Evolutionary conservation across 2,113 vertebrate genomes (phyloP).

Genomic region (Clupea harengus): DNA sequence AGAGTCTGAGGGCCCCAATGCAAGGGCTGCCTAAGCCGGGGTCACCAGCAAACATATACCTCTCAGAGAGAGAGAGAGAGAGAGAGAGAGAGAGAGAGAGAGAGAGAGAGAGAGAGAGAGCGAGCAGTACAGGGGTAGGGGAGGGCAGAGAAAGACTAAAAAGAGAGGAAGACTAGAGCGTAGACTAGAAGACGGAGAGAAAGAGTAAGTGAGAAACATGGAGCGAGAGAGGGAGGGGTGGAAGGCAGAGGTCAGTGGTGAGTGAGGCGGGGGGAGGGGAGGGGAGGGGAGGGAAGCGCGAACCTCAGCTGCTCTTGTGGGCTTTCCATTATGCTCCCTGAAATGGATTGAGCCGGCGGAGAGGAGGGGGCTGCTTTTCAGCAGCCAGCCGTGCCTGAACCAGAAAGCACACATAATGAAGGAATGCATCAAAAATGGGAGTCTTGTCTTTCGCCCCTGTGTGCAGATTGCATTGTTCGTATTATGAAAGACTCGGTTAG

Average conservation of each 20-base stretch:
- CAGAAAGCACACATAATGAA: conserved; percentile 54
- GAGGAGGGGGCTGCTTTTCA: neutral
- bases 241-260: neutral
- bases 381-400: conserved; percentile 23
- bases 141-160: neutral
- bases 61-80: neutral
- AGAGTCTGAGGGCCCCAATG: neutral
- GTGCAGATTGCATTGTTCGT: neutral
- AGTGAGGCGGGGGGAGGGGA: neutral
- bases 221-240: conserved; percentile 16
- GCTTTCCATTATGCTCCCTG: conserved; percentile 53
- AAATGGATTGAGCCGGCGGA: conserved; percentile 52
- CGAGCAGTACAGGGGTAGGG: conserved; percentile 36
- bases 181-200: conserved; percentile 23
- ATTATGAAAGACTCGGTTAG: neutral
- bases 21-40: neutral
- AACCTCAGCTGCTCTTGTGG: conserved; percentile 53
- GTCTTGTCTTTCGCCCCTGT: conserved; percentile 24
- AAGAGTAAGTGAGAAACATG: conserved; percentile 19
- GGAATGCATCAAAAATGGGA: conserved; percentile 53
- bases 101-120: neutral
- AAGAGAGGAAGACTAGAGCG: conserved; percentile 41
- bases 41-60: neutral
- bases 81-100: neutral
- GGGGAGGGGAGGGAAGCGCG: neutral